Conservation (phyloP, 2,113 vertebrate species). For the Microcebus jonahi region DNA sequence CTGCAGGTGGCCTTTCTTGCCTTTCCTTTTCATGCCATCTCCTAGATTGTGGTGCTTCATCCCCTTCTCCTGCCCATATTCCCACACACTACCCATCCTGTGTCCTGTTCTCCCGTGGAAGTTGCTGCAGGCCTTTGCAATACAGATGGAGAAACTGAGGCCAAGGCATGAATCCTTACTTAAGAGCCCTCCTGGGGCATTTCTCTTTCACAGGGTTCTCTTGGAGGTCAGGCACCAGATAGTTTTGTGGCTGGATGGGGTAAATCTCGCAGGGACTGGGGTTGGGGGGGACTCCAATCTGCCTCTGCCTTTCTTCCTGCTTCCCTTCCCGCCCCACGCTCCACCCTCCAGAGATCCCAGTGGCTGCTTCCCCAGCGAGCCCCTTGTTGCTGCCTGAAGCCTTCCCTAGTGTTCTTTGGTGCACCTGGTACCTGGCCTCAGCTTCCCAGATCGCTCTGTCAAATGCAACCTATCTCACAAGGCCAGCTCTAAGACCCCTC, state of each 20-base stretch:
- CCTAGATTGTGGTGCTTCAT: rapidly evolving
- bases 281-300: neutral
- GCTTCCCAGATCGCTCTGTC: neutral
- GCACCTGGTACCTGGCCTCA: neutral
- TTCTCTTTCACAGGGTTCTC: neutral
- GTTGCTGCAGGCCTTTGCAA: neutral
- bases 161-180: neutral
- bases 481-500: neutral
- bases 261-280: too few relatives aligned
- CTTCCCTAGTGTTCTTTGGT: neutral
- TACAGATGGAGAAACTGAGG: neutral
- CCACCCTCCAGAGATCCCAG: neutral
- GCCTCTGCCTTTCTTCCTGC: neutral
- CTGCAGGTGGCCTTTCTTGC: neutral
- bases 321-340: neutral
- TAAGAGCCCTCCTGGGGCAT: neutral
- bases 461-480: neutral
- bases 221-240: neutral
- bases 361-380: neutral
- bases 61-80: neutral
- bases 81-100: neutral
- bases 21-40: neutral
- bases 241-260: neutral
- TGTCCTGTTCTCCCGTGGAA: neutral
- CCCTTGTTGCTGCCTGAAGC: neutral